phyloP scores from a whole-genome alignment of 2,888 invertebrate genomes.

The Drosophila infuscata region DNA sequence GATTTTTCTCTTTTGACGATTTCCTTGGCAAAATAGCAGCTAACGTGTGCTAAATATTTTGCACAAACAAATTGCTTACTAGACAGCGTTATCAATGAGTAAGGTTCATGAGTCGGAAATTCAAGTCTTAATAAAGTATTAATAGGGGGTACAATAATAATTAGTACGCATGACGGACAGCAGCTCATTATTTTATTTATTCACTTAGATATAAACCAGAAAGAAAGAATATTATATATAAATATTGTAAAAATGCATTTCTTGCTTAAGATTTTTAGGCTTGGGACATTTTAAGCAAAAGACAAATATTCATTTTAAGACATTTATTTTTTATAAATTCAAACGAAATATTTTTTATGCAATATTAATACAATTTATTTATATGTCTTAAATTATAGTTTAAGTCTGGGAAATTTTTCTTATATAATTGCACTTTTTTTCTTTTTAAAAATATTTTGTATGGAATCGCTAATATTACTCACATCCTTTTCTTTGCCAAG shows the following conservation, averaged over 20 bases:
- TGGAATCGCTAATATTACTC: not conserved
- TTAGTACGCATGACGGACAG: slow-evolving; percentile 46
- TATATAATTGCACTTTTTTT: not conserved
- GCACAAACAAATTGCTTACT: slow-evolving; percentile 8
- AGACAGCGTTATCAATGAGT: not conserved
- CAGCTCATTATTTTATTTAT: not conserved
- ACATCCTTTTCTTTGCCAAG: not conserved
- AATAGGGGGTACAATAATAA: slow-evolving; percentile 33
- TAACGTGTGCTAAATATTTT: not conserved
- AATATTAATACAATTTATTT: too few relatives aligned
- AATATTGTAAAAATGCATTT: not conserved
- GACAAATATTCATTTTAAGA: not conserved
- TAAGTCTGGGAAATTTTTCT: not conserved
- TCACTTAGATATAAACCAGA: not conserved
- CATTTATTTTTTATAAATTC: too few relatives aligned
- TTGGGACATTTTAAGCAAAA: not conserved
- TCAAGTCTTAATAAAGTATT: slow-evolving; percentile 34
- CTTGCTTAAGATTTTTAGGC: not conserved
- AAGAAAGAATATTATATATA: not conserved
- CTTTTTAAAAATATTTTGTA: not conserved
- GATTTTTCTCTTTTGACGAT: slow-evolving; percentile 49
- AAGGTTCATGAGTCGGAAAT: slow-evolving; percentile 26
- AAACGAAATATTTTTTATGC: not conserved
- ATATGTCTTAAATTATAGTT: not conserved
- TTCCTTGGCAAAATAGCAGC: slow-evolving; percentile 12